Evolutionary conservation across 2,797 vertebrate species (phyloP).

Genomic region (Brachyrhaphis roseni): DNA sequence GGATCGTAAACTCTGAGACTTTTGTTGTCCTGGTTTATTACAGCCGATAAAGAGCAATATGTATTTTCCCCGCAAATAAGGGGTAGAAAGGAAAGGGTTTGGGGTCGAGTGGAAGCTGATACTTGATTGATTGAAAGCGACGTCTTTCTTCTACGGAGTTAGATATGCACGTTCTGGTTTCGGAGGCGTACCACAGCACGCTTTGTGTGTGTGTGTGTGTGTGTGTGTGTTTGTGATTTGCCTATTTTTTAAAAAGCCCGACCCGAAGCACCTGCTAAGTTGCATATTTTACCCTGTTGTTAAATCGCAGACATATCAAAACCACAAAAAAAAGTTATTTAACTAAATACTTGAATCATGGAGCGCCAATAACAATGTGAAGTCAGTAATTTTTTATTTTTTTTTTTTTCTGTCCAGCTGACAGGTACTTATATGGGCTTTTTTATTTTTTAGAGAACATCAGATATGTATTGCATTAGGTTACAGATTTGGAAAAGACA

Average conservation of each 20-base stretch:
- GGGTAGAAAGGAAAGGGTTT: constrained; percentile 71
- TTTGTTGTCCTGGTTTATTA: constrained; percentile 61
- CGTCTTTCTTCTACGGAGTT: constrained; percentile 75
- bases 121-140: constrained; percentile 71
- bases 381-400: constrained; percentile 75
- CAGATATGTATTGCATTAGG: constrained; percentile 71
- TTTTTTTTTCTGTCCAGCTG: constrained; percentile 66
- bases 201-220: constrained; percentile 57
- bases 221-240: constrained; percentile 55
- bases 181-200: constrained; percentile 63
- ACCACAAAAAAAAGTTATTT: constrained; percentile 81
- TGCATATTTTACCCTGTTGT: constrained; percentile 78
- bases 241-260: constrained; percentile 57
- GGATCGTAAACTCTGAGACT: constrained; percentile 71
- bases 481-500: constrained; percentile 61
- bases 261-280: constrained; percentile 62
- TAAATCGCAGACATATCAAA: constrained; percentile 83
- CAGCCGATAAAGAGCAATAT: constrained; percentile 82
- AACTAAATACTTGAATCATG: constrained; percentile 97
- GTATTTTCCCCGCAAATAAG: constrained; percentile 73
- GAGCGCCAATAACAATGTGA: constrained; percentile 96
- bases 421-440: constrained; percentile 84
- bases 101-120: constrained; percentile 69
- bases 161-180: constrained; percentile 87
- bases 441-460: constrained; percentile 65